These are phyloP conservation scores for Watsonalla cultraria DNA, from an alignment of 2,888 invertebrate species.

Conservation along the genomic window DNA sequence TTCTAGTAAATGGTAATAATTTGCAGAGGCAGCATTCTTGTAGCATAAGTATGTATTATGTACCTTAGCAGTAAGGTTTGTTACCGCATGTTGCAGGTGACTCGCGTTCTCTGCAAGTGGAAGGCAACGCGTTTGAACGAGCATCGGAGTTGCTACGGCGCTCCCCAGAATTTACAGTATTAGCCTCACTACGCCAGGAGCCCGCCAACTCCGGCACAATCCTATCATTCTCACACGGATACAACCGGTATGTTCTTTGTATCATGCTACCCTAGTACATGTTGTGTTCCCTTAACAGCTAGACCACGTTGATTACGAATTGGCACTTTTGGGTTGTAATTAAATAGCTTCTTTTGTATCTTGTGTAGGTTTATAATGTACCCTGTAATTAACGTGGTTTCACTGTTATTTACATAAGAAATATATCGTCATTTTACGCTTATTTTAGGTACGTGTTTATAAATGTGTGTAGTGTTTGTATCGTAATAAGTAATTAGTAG, in stretches of 20 bases:
- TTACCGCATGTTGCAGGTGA: conserved; percentile 76
- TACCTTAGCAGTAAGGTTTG: neutral
- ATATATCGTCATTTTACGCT: no score
- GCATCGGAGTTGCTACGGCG: conserved; percentile 83
- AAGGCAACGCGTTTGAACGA: conserved; percentile 82
- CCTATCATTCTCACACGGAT: conserved; percentile 89
- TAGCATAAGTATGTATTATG: no score
- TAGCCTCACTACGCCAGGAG: conserved; percentile 87
- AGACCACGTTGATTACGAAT: neutral
- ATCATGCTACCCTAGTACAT: neutral
- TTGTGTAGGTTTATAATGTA: no score
- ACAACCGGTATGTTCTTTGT: conserved; percentile 80
- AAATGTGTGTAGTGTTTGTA: no score
- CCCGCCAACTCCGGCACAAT: conserved; percentile 90
- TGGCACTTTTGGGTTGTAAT: no score
- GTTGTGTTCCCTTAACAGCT: neutral
- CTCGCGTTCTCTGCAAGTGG: conserved; percentile 84
- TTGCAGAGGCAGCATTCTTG: no score
- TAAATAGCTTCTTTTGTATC: no score
- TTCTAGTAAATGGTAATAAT: no score
- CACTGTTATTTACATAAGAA: no score
- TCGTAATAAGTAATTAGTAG: no score
- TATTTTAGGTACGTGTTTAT: no score
- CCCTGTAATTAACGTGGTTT: no score
- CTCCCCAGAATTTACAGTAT: conserved; percentile 89